Percentiles rank a stretch among this genome's conserved stretches.
These are phyloP conservation scores for Exaiptasia diaphana DNA, from an alignment of 64 coral and sea anemone species.

Conservation along the genomic window DNA sequence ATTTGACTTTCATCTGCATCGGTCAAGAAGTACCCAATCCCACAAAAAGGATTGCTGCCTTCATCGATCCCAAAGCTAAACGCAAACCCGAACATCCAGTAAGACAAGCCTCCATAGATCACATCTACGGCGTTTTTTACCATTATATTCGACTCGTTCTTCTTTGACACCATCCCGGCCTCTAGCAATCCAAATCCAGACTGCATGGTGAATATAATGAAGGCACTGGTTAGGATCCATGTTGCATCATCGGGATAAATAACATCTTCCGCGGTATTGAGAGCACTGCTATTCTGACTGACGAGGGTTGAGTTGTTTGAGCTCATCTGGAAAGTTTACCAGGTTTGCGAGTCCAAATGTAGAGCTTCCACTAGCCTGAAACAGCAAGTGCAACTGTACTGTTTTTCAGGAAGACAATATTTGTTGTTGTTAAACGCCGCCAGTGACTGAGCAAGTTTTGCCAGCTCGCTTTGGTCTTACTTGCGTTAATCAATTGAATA, in stretches of 20 bases:
- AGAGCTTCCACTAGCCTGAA: too few relatives aligned
- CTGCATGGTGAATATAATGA: slow-evolving; percentile 61
- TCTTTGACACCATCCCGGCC: slow-evolving; percentile 46
- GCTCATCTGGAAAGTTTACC: too few relatives aligned
- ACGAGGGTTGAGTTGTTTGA: too few relatives aligned
- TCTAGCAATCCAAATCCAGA: slow-evolving; percentile 48
- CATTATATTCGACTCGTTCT: slow-evolving; percentile 56
- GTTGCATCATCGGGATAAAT: slow-evolving; percentile 39
- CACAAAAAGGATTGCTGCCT: slow-evolving; percentile 17
- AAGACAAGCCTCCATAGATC: slow-evolving; percentile 31
- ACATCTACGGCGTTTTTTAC: slow-evolving; percentile 51
- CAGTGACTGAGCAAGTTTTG: too few relatives aligned
- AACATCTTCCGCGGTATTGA: neutral
- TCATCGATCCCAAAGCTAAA: slow-evolving; percentile 18
- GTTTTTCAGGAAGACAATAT: too few relatives aligned
- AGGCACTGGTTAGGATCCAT: slow-evolving; percentile 49
- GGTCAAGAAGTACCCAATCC: slow-evolving; percentile 29
- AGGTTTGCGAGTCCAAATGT: too few relatives aligned
- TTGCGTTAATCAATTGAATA: too few relatives aligned
- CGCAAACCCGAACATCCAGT: slow-evolving; percentile 50
- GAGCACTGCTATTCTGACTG: too few relatives aligned
- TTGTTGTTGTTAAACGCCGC: too few relatives aligned
- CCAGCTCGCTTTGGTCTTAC: too few relatives aligned
- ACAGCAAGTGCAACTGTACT: too few relatives aligned
- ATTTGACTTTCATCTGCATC: slow-evolving; percentile 35